Evolutionary conservation across 2,888 invertebrate species (phyloP).

Genomic region (Linnaemya vulpina): DNA sequence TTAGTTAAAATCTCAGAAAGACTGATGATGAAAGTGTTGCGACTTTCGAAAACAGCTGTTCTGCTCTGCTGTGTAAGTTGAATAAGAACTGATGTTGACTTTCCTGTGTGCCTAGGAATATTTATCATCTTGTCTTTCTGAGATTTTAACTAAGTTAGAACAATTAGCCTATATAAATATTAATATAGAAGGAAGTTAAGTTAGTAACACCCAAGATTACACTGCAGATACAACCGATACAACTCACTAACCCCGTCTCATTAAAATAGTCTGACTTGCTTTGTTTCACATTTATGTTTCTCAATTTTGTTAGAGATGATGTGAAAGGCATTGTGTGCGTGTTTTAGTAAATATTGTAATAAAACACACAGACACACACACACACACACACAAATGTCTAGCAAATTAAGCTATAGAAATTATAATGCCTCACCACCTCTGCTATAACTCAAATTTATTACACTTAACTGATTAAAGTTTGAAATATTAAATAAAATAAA

Average conservation of each 20-base stretch:
- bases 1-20: too few relatives aligned
- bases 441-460: slow-evolving; percentile 14
- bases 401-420: background rate
- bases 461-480: slow-evolving; percentile 33
- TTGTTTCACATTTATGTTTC: background rate
- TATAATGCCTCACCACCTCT: slow-evolving; percentile 31
- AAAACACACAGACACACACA: background rate
- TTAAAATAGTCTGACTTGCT: background rate
- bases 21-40: too few relatives aligned
- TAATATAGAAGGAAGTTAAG: too few relatives aligned
- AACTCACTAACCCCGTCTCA: background rate
- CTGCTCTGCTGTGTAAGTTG: too few relatives aligned
- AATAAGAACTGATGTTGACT: too few relatives aligned
- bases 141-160: too few relatives aligned
- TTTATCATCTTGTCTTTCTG: too few relatives aligned
- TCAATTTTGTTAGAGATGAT: too few relatives aligned
- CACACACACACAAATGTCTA: background rate
- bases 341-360: slow-evolving; percentile 35
- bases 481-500: background rate
- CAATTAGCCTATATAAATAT: too few relatives aligned
- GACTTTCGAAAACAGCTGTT: too few relatives aligned
- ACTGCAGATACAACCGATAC: background rate
- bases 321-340: slow-evolving; percentile 14
- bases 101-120: too few relatives aligned
- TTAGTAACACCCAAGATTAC: slow-evolving; percentile 46